Percentiles rank a stretch among this genome's conserved stretches.
Evolutionary conservation across 2,797 vertebrate species (phyloP).

Genomic region (Clarias platycephalus): DNA sequence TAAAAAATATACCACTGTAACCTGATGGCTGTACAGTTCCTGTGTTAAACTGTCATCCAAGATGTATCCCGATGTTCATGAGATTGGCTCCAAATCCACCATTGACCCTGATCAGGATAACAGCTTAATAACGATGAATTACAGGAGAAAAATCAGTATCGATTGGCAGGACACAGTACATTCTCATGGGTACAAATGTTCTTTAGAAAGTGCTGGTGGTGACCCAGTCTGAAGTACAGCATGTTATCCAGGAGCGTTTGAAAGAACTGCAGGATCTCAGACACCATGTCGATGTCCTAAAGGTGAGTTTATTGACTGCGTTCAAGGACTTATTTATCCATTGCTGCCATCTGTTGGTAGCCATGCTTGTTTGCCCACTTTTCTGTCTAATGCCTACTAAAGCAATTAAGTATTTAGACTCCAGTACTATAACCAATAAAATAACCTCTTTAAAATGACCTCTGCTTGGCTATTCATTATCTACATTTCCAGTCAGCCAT

Average conservation of each 20-base stretch:
- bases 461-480: background rate
- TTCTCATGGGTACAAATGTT: background rate
- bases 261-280: slow-evolving; percentile 82
- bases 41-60: background rate
- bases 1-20: background rate
- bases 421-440: background rate
- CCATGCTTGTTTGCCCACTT: background rate
- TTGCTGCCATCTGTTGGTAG: slow-evolving; percentile 21
- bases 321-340: background rate
- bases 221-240: slow-evolving; percentile 77
- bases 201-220: slow-evolving; percentile 78
- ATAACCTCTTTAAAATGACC: background rate
- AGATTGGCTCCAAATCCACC: background rate
- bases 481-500: background rate
- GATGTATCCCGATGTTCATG: background rate
- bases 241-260: slow-evolving; percentile 78
- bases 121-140: background rate
- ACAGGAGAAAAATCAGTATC: background rate
- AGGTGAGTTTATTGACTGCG: slow-evolving; percentile 64
- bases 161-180: background rate
- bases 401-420: background rate
- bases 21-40: background rate
- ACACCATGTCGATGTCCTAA: slow-evolving; percentile 77
- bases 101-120: background rate
- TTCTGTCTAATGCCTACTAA: background rate